Base-by-base conservation (phyloP, 2,113 vertebrate genomes). In the Indicator maculatus region DNA sequence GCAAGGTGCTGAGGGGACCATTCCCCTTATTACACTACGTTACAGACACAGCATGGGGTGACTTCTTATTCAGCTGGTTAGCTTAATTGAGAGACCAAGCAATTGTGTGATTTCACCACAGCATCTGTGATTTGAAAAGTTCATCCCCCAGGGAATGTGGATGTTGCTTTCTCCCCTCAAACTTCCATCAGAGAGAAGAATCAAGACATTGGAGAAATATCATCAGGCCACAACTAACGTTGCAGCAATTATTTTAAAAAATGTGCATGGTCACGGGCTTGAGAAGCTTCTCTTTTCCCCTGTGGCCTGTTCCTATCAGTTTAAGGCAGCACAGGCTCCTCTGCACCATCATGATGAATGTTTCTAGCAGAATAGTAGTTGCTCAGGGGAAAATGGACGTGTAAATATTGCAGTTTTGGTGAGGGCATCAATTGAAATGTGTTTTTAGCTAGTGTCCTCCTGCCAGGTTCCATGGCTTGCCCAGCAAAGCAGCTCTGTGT, bases 111-210 rank as follows among this genome's bases (percentile, higher is more conserved):
- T 95, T 96, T 85, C 79, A 45, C 38, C 4, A 2, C 52, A 73
- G 66, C 70, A 85, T 86, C 84, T 90, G 67, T 95, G 95, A 91
- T 96, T 95, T 93, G 90, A 89, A 94, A 97, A 96, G 63, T 82
- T 93, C 14, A 18, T 94, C 50, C 80, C 47, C 86, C 55, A 84
- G 91, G 86, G 86, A 95, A 72, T 24, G 33, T 82, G 71, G 74
- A 70, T 59, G 67, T 90, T 83, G 72, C 59, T 45, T 52, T 84
- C 44, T 82, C 18, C 80, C 59, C 92, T 95, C 93, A 61, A 24
- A 83, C 28, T 80, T 88, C 92, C 80, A 94, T 86, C 76, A 12
- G 39, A 88, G 67, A 94, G 83, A 89, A 86, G 95, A 77, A 91
- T 88, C 66, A 78, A 83, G 64, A 95, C 76, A 60, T 55, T 23